Evolutionary conservation across 2,888 invertebrate species (phyloP).

Genomic region (Anagyrus pseudococci): DNA sequence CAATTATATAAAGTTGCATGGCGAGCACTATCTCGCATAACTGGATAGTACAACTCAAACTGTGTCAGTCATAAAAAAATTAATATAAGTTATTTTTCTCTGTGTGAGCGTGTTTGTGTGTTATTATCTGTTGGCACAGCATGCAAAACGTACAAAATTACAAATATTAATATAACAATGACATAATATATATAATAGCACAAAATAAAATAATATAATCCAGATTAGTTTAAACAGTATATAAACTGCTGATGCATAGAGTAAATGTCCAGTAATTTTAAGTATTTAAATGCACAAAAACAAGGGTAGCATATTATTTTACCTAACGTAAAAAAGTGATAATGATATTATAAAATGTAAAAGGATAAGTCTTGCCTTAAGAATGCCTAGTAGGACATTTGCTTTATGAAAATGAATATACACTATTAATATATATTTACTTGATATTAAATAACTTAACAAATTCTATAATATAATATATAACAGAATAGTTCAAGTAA

Average conservation of each 20-base stretch:
- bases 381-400: constrained; percentile 22
- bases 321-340: no score
- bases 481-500: no score
- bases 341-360: no score
- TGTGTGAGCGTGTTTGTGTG: constrained; percentile 30
- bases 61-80: constrained; percentile 34
- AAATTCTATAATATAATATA: constrained; percentile 16
- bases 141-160: constrained; percentile 41
- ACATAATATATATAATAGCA: no score
- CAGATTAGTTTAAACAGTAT: no score
- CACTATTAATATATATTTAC: constrained; percentile 10
- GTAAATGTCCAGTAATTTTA: no score
- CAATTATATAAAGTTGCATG: constrained; percentile 35
- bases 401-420: constrained; percentile 22
- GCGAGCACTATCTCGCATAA: constrained; percentile 31
- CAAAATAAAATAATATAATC: no score
- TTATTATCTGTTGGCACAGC: constrained; percentile 41
- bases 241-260: no score
- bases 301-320: no score
- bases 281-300: no score
- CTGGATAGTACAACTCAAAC: constrained; percentile 32
- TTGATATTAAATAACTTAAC: constrained; percentile 19
- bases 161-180: no score
- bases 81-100: constrained; percentile 25
- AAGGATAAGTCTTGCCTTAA: no score